Base-by-base conservation (phyloP, 2,797 vertebrate genomes). In the Sardinella longiceps region DNA sequence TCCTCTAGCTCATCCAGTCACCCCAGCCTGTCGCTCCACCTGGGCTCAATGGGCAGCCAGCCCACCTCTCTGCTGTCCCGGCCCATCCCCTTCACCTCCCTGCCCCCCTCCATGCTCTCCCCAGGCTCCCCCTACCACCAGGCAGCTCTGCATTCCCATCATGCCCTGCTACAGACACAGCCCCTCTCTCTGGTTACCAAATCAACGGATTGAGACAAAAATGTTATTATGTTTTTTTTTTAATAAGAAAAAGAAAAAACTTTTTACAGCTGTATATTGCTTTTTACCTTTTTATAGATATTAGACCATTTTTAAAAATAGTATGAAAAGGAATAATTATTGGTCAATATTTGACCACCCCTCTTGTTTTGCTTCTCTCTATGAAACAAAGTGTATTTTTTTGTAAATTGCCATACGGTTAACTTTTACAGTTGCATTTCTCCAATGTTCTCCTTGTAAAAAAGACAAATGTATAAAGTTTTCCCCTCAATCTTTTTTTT, bases 281-380 rank as follows among this genome's bases (percentile, higher is more conserved):
- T 91, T 93, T 90, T 86, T 81, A 86, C 87, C 88, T 92, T 92
- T 92, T 91, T 88, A 90, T 92, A 92, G 91, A 90, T 84, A 86
- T 89, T 89, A 92, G 91, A 87, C 93, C 93, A 92, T 86, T 94
- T 95, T 91, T 93, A 94, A 95, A 94, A 92, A 92, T 91, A 93
- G 93, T 94, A 91, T 93, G 95, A 96, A 97, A 96, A 96, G 94
- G 84, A 86, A 91, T 95, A 95, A 94, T 94, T 96, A 96, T 96
- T 98, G 97, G 97, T 98, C 97, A 98, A 98, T 98, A 98, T 98
- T 98, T 98, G 97, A 98, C 96, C 94, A 90, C 86, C 53, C 86
- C 85, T 89, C 81, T 85, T 58, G 87, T 91, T 85, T 87, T 89
- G 91, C 86, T 82, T 89, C 84, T 83, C 86, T 88, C 84, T 85